Conservation (phyloP, 92 coral and sea anemone genomes). For the Chrysogorgia sp. region DNA sequence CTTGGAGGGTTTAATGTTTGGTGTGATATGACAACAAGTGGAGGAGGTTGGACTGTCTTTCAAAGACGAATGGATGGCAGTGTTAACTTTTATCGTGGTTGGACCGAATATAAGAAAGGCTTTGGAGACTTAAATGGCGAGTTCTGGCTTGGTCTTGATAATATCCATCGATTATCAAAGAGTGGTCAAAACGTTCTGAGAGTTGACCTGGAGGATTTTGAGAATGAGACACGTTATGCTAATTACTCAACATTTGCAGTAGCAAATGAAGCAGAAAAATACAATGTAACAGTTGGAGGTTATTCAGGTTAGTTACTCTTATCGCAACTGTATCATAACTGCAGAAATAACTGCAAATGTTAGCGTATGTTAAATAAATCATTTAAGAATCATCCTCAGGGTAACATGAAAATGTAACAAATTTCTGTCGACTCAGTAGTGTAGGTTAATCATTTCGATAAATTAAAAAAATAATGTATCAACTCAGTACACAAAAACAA, state of each 20-base stretch:
- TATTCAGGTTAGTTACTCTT: constrained; percentile 34
- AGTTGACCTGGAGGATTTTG: constrained; percentile 6
- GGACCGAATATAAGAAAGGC: constrained; percentile 10
- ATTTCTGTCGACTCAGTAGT: too few species aligned
- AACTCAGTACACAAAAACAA: too few species aligned
- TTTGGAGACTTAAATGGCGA: constrained; percentile 14
- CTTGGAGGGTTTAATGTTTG: constrained; percentile 2
- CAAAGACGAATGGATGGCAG: too few species aligned
- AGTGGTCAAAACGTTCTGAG: neutral
- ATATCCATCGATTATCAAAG: constrained; percentile 1
- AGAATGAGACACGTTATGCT: neutral
- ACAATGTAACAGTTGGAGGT: neutral
- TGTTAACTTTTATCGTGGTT: neutral
- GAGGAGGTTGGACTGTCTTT: constrained; percentile 30
- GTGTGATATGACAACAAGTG: constrained; percentile 25
- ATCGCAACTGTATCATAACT: too few species aligned
- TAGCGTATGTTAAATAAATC: too few species aligned
- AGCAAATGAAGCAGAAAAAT: neutral
- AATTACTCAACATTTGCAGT: neutral
- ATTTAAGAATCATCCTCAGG: too few species aligned
- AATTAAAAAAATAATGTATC: too few species aligned
- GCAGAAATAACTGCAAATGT: too few species aligned
- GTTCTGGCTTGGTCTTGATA: too few species aligned
- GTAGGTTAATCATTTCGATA: too few species aligned
- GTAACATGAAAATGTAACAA: too few species aligned